Percentiles rank a stretch among this genome's conserved stretches.
These are phyloP conservation scores for rat (Rattus norvegicus) DNA, from an alignment of 2,113 vertebrate genomes.

Conservation along the genomic window DNA sequence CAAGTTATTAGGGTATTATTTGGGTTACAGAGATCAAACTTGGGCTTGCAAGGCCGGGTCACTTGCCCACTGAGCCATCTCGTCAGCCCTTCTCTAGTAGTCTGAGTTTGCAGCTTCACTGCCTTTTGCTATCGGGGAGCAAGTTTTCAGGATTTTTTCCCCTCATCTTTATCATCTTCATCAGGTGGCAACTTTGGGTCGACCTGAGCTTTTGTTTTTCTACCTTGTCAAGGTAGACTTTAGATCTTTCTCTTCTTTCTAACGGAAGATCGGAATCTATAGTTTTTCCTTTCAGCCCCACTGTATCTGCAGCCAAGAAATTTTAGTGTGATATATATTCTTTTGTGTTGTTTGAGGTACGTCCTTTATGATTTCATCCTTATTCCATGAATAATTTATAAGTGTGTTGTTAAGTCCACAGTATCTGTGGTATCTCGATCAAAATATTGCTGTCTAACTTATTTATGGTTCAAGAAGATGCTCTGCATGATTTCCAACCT, in stretches of 20 bases:
- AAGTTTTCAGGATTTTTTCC: background rate
- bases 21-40: background rate
- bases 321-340: background rate
- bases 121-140: background rate
- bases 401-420: background rate
- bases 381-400: background rate
- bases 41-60: background rate
- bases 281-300: background rate
- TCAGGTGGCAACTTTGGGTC: background rate
- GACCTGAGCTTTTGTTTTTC: background rate
- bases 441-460: background rate
- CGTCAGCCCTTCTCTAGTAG: background rate
- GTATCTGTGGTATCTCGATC: background rate
- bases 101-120: background rate
- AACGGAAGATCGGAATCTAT: background rate
- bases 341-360: background rate
- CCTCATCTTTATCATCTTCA: background rate
- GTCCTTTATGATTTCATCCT: background rate
- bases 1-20: background rate
- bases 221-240: background rate
- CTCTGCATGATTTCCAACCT: background rate
- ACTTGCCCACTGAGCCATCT: background rate
- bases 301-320: background rate
- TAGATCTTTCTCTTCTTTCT: background rate
- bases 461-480: background rate